These are phyloP conservation scores for Sarcophaga peregrina DNA, from an alignment of 1,140 invertebrate species.

Conservation along the genomic window DNA sequence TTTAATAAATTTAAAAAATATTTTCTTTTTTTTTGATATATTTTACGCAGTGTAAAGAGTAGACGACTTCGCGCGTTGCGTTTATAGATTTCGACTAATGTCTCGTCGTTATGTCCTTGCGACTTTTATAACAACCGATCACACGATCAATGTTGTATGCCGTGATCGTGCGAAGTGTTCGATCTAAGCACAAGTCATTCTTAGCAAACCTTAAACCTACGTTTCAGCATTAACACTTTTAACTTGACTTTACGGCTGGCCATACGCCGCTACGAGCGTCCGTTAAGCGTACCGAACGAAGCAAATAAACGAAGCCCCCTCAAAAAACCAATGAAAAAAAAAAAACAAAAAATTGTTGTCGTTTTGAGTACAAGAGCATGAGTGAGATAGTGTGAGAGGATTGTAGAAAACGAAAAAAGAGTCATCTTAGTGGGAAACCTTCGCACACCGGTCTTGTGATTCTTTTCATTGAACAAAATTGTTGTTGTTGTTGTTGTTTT, in stretches of 20 bases:
- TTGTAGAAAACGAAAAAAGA: background rate
- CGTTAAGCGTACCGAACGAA: background rate
- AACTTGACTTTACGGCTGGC: background rate
- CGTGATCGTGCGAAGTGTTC: slow-evolving; percentile 46
- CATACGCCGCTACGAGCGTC: background rate
- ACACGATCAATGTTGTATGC: slow-evolving; percentile 52
- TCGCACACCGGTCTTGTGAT: slow-evolving; percentile 3
- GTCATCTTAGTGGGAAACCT: background rate
- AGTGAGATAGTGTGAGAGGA: background rate
- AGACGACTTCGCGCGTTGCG: slow-evolving; percentile 66
- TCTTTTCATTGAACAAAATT: too few relatives aligned
- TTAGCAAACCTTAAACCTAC: slow-evolving; percentile 42
- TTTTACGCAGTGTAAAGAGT: slow-evolving; percentile 28
- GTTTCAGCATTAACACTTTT: background rate
- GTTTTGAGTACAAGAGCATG: background rate
- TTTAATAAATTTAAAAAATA: background rate
- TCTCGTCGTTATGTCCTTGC: slow-evolving; percentile 66
- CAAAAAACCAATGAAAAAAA: background rate
- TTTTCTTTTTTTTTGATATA: slow-evolving; percentile 14
- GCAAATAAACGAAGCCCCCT: background rate
- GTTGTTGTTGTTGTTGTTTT: background rate
- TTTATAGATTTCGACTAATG: slow-evolving; percentile 67
- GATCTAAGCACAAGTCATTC: slow-evolving; percentile 45
- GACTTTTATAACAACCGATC: slow-evolving; percentile 64
- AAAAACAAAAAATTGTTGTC: background rate